Evolutionary conservation across 1,140 invertebrate species (phyloP), one percentile per base, ranked within the genome.

Genomic region (Cepaea nemoralis): DNA sequence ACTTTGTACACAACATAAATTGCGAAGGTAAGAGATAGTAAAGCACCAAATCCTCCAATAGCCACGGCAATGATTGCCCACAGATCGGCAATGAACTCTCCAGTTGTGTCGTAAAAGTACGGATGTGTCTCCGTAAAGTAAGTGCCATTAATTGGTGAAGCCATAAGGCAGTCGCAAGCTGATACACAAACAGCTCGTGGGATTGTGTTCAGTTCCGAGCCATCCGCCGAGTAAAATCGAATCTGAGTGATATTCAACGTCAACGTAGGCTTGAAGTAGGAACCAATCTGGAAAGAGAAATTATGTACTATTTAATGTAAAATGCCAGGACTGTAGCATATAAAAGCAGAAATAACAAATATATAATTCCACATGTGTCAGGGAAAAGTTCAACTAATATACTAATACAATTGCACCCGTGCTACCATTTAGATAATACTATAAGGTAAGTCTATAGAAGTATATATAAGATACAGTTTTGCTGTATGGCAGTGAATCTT

Each of bases 1-100:
- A 93, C 92, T 67, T 93, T 90, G 42, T 93, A 91, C 5, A 93
- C 80, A 27, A 94, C 92, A 82, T 93, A 94, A n/a, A 89, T 80
- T 5, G 91, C 83, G 3, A 93, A 90, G 12, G 92, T 86, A 5
- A 93, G 6, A 39, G 92, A 92, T 0, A 92, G 86, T 3, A 87
- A 81, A n/a, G 84, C 84, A 19, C 89, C 88, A 0, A 84, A 82
- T 39, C 82, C 74, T 16, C 83, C 82, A 35, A 90, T 81, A 0
- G 85, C 82, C 12, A 90, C 59, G 12, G 88, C 82, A 45, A 87
- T 82, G 0, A 86, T 83, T 24, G 82, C 80, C 88, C 89, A 89
- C 27, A 87, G 69, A 67, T 85, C 82, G 3, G 73, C 80, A n/a
- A 84, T 83, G 50, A 90, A 87, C 74, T 82, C 67, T 19, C 80